Base-by-base conservation (phyloP, 2,797 vertebrate genomes). In the Heteromormyrus szaboi region DNA sequence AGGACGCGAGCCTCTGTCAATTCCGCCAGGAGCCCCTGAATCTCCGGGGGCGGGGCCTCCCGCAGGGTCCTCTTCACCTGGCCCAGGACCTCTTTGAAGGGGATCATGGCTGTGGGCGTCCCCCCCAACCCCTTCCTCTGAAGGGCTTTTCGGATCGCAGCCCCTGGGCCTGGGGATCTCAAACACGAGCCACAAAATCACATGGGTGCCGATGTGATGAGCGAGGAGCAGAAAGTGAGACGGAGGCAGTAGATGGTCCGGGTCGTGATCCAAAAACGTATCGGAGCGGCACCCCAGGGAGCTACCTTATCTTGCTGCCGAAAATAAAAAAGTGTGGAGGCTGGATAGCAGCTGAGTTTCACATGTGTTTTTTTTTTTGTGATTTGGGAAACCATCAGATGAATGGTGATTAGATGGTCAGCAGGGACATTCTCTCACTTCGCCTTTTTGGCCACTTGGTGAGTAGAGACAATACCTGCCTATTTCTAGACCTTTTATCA, bases 1-100 rank as follows among this genome's bases (percentile, higher is more conserved):
- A 97, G 93, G 51, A 96, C 93, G 50, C 89, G 90, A 72, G 94
- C 94, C 8, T 94, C 91, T 59, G 95, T 92, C 89, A 96, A 91
- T 86, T 90, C 62, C 2, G 92, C 91, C 89, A 96, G 91, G 29
- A 97, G 91, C 0, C 50, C 25, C 0, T 87, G 92, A 17, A 96
- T 92, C 79, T 95, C 92, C 19, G 86, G 88, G 0, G 93, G 87
- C 2, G 88, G 91, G 0, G 92, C 90, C 72, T 89, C 72, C 85
- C 93, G 93, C 17, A 97, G 92, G 90, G 94, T 91, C 2, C 83
- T 91, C 22, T 89, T 93, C 51, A 97, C 93, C 76, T 89, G 72
- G 0, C 91, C 89, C 87, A 97, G 91, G 87, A 97, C 96, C 53
- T 95, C 91, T 65, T 95, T 89, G 41, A 97, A 97, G 88, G 93